Evolutionary conservation across 2,113 vertebrate genomes (phyloP).

Genomic region (Pachycephala philippinensis): DNA sequence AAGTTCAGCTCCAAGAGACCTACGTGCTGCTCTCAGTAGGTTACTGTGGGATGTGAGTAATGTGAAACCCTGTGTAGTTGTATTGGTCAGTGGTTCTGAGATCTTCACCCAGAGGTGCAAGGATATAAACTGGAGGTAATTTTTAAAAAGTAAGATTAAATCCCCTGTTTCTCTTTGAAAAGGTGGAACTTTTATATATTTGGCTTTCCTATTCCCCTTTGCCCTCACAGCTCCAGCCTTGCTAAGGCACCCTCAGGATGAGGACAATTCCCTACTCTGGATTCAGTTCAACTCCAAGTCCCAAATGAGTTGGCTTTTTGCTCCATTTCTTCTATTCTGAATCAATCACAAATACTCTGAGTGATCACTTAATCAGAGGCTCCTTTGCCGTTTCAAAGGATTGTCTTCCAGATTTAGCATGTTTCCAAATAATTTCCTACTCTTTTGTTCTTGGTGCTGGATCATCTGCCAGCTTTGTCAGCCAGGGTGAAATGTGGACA

Average conservation of each 20-base stretch:
- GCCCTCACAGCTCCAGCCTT: neutral
- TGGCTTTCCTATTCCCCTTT: neutral
- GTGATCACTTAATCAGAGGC: slow-evolving; percentile 35
- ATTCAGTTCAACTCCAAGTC: neutral
- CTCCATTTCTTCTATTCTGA: slow-evolving; percentile 12
- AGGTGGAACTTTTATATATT: neutral
- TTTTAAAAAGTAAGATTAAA: neutral
- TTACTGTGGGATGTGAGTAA: neutral
- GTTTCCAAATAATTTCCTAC: slow-evolving; percentile 38
- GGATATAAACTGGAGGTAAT: neutral
- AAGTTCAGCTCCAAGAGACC: neutral
- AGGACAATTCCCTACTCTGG: neutral
- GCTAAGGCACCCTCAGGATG: neutral
- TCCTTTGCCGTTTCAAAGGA: slow-evolving; percentile 12
- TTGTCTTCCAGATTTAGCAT: slow-evolving; percentile 32
- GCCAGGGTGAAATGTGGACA: slow-evolving; percentile 41
- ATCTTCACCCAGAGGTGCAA: neutral
- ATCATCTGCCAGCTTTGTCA: slow-evolving; percentile 54
- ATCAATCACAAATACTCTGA: neutral
- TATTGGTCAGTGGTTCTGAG: neutral
- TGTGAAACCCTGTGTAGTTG: rapidly evolving
- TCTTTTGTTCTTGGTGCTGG: slow-evolving; percentile 34
- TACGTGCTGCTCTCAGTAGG: rapidly evolving
- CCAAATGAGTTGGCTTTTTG: neutral
- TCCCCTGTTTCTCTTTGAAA: neutral